A percentile compares a stretch with the other conserved stretches of the same genome.
These are phyloP conservation scores for Laterallus jamaicensis DNA, from an alignment of 2,113 vertebrate genomes.

Conservation along the genomic window DNA sequence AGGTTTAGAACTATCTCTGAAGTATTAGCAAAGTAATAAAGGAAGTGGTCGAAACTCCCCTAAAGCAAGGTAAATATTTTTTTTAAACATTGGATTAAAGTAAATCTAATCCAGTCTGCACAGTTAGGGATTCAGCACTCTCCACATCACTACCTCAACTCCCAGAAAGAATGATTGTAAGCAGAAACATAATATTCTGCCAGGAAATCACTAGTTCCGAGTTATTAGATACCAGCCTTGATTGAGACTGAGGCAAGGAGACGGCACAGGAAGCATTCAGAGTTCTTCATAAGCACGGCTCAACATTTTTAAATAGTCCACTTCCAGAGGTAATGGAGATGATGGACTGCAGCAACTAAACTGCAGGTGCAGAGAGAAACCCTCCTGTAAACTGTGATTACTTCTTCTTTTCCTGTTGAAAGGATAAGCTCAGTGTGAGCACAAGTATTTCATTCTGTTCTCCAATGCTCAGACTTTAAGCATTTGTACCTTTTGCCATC, in stretches of 20 bases:
- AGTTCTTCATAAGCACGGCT: neutral
- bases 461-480: neutral
- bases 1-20: conserved; percentile 28
- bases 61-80: conserved; percentile 62
- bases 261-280: conserved; percentile 34
- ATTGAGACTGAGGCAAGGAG: conserved; percentile 36
- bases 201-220: conserved; percentile 61
- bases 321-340: conserved; percentile 14
- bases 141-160: conserved; percentile 32
- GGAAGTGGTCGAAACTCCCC: conserved; percentile 59
- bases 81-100: conserved; percentile 53
- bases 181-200: conserved; percentile 58
- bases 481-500: neutral
- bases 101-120: conserved; percentile 37
- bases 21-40: conserved; percentile 37
- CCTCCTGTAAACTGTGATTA: neutral
- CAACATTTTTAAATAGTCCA: neutral
- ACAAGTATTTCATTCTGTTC: neutral
- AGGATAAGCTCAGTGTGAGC: neutral
- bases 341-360: conserved; percentile 9
- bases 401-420: conserved; percentile 14
- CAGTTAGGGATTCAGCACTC: neutral
- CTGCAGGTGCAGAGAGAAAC: conserved; percentile 9
- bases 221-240: conserved; percentile 45
- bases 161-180: conserved; percentile 52